Evolutionary conservation across 2,113 vertebrate species (phyloP).

Genomic region (Tragulus kanchil): DNA sequence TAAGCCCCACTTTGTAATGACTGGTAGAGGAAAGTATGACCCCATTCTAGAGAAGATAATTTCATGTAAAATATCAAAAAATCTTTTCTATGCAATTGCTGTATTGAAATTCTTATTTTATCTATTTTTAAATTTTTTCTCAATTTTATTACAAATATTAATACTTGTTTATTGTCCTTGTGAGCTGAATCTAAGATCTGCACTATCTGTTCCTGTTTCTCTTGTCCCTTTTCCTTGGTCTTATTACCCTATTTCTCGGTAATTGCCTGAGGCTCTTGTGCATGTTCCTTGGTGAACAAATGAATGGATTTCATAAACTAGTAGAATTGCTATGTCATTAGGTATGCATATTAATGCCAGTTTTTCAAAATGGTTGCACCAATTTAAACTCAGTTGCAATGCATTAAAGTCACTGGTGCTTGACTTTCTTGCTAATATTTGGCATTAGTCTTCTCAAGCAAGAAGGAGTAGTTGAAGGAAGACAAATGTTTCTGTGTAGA

Average conservation of each 20-base stretch:
- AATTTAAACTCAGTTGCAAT: not conserved
- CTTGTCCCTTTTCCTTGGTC: not conserved
- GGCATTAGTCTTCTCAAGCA: not conserved
- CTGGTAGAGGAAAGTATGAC: not conserved
- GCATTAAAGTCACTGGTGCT: not conserved
- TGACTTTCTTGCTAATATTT: not conserved
- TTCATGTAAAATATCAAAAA: not conserved
- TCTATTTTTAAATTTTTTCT: not conserved
- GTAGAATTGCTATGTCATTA: not conserved
- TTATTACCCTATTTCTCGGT: not conserved
- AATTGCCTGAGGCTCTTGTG: not conserved
- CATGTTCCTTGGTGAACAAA: not conserved
- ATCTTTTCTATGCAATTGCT: not conserved
- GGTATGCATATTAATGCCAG: not conserved
- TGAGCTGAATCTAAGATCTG: not conserved
- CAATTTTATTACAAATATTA: conserved; percentile 12
- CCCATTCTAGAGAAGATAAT: not conserved
- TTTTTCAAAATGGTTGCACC: conserved; percentile 33
- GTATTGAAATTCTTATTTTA: not conserved
- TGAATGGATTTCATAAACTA: not conserved
- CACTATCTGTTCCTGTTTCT: not conserved
- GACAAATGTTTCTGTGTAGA: not conserved
- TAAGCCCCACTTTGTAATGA: not conserved
- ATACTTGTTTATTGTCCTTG: not conserved
- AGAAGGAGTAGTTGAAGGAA: not conserved